Evolutionary conservation across 2,888 invertebrate species (phyloP).

Genomic region (Brachynemurus nebulosus): DNA sequence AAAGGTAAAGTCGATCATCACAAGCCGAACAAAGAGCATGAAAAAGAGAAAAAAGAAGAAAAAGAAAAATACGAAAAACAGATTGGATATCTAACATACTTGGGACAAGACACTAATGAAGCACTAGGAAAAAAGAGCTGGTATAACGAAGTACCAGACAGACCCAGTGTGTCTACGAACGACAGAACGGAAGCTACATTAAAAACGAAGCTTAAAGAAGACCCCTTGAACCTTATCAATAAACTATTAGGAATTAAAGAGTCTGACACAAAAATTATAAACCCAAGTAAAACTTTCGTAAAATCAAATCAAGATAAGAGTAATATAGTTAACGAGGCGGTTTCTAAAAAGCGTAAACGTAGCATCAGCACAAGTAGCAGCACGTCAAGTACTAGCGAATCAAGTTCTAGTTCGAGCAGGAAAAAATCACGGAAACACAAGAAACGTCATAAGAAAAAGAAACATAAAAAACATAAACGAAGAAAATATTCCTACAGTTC

Average conservation of each 20-base stretch:
- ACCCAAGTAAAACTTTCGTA: conserved; percentile 4
- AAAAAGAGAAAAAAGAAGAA: conserved; percentile 78
- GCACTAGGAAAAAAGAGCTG: conserved; percentile 73
- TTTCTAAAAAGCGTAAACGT: conserved; percentile 11
- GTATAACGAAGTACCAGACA: conserved; percentile 65
- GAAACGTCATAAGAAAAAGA: conserved; percentile 18
- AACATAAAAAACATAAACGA: conserved; percentile 15
- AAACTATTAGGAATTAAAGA: conserved; percentile 32
- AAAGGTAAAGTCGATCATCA: conserved; percentile 47
- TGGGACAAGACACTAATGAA: conserved; percentile 87
- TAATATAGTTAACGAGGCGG: too few relatives aligned
- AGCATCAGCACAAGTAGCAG: conserved; percentile 7
- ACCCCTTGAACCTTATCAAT: conserved; percentile 62
- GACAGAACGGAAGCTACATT: conserved; percentile 36
- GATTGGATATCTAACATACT: conserved; percentile 89
- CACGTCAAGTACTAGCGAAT: conserved; percentile 1
- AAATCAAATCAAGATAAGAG: too few relatives aligned
- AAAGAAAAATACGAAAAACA: conserved; percentile 95
- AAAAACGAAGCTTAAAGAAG: conserved; percentile 51
- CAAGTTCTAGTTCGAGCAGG: too few relatives aligned
- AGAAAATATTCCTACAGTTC: conserved; percentile 6
- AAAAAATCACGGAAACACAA: conserved; percentile 12
- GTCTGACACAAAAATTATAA: conserved; percentile 18
- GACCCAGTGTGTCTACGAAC: conserved; percentile 30
- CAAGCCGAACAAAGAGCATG: conserved; percentile 71